These are phyloP conservation scores for Anser brachyrhynchus DNA, from an alignment of 2,113 vertebrate genomes.

Conservation along the genomic window DNA sequence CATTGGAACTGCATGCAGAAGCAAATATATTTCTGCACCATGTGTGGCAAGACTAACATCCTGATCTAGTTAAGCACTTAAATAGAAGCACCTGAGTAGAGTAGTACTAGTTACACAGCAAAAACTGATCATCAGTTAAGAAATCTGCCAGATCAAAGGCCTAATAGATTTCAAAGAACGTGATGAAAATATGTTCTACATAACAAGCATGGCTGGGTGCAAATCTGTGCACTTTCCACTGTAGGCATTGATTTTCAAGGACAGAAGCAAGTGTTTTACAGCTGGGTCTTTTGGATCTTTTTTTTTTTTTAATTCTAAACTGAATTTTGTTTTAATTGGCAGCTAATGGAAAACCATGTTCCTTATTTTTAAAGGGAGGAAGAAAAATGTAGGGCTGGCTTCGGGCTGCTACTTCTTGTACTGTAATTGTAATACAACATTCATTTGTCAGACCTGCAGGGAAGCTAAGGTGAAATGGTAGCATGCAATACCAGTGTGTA, in stretches of 20 bases:
- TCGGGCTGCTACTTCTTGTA: background rate
- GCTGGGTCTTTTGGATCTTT: background rate
- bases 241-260: background rate
- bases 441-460: conserved; percentile 40
- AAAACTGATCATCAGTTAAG: background rate
- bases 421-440: background rate
- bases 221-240: background rate
- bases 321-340: conserved; percentile 17
- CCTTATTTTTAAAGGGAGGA: background rate
- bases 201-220: background rate
- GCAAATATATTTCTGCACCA: background rate
- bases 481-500: background rate
- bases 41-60: background rate
- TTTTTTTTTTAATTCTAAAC: background rate
- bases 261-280: background rate
- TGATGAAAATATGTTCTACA: background rate
- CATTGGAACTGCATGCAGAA: background rate
- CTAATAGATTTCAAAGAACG: background rate
- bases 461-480: conserved; percentile 15
- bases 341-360: background rate
- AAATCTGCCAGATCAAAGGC: conserved; percentile 17
- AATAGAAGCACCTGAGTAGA: background rate
- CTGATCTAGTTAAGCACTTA: background rate
- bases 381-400: background rate
- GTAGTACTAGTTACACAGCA: background rate